Conservation (phyloP, 1,140 invertebrate species). For the Lepidurus packardi region DNA sequence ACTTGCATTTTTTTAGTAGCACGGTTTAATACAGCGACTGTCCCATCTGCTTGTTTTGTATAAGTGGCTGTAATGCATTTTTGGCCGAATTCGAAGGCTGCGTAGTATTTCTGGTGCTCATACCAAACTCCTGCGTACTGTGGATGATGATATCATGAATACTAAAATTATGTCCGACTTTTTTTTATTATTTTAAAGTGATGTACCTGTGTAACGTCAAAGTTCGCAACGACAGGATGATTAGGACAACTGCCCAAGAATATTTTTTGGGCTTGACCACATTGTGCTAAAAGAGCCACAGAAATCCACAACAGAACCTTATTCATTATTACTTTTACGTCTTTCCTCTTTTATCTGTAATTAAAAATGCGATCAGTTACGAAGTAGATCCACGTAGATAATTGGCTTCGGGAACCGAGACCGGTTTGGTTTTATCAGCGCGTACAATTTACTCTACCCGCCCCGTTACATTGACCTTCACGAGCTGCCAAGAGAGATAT, state of each 20-base stretch:
- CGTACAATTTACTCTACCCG: too few species aligned
- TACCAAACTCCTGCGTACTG: slow-evolving; percentile 39
- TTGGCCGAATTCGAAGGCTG: slow-evolving; percentile 36
- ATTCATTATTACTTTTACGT: background rate
- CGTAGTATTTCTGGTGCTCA: slow-evolving; percentile 38
- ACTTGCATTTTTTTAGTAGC: slow-evolving; percentile 31
- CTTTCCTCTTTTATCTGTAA: too few species aligned
- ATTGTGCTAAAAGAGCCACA: background rate
- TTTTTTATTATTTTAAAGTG: background rate
- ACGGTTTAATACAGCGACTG: slow-evolving; percentile 36
- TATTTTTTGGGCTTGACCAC: background rate
- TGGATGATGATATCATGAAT: background rate
- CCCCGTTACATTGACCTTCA: background rate
- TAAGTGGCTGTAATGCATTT: slow-evolving; percentile 37
- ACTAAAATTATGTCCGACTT: background rate
- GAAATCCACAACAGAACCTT: background rate
- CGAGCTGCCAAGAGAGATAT: too few species aligned
- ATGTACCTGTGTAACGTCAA: background rate
- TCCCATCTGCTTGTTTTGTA: slow-evolving; percentile 27
- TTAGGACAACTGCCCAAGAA: background rate
- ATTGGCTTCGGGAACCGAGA: background rate
- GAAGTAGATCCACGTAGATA: background rate
- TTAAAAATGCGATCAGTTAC: background rate
- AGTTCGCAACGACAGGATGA: background rate
- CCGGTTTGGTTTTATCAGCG: too few species aligned